Percentiles rank a stretch among this genome's conserved stretches.
phyloP scores from a whole-genome alignment of 2,888 invertebrate species.

The Protonemura montana region DNA sequence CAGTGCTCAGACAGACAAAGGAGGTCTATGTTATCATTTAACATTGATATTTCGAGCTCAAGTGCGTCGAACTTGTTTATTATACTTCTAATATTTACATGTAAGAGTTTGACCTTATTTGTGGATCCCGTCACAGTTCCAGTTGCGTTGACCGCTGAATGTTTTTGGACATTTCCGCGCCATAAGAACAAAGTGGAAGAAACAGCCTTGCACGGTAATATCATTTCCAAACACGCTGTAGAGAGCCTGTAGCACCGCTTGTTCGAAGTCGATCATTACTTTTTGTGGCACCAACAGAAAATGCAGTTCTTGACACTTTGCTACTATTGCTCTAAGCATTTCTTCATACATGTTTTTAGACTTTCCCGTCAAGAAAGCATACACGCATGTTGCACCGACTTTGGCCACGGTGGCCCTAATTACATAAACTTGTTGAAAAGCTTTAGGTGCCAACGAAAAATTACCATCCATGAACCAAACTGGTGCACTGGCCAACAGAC shows the following conservation, averaged over 20 bases:
- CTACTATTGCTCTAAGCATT: background rate
- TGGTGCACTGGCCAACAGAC: background rate
- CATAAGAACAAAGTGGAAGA: no score
- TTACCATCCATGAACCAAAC: background rate
- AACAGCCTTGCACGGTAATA: background rate
- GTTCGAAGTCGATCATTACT: slow-evolving; percentile 1
- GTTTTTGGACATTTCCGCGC: no score
- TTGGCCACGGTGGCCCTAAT: background rate
- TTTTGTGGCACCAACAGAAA: slow-evolving; percentile 8
- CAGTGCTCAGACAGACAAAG: no score
- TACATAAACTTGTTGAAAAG: background rate
- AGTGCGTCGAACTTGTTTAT: no score
- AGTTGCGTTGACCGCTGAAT: no score
- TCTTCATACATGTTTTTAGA: background rate
- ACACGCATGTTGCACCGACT: background rate
- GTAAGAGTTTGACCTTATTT: no score
- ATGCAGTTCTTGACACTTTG: background rate
- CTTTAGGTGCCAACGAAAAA: background rate
- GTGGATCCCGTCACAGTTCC: no score
- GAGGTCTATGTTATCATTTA: no score
- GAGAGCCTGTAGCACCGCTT: background rate
- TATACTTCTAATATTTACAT: no score
- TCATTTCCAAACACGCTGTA: background rate
- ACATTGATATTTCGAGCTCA: no score
- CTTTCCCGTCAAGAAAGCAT: background rate